Conservation (phyloP, 2,797 vertebrate species). For the Thripadectes ignobilis region DNA sequence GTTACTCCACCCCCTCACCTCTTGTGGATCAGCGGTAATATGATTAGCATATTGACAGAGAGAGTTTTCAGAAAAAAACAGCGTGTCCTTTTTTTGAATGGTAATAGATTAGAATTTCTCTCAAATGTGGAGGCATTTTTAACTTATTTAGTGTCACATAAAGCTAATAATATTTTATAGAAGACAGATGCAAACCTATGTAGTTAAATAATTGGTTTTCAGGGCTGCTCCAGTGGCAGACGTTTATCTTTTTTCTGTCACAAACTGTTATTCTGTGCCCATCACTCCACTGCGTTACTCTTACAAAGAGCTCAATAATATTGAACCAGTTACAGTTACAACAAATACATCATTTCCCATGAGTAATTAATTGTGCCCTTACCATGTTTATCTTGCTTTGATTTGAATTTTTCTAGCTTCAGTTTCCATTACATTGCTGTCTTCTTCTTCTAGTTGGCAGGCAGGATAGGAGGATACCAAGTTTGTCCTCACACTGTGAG, state of each 20-base stretch:
- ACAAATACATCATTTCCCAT: background rate
- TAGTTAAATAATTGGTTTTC: slow-evolving; percentile 5
- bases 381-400: background rate
- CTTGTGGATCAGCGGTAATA: background rate
- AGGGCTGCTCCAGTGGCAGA: background rate
- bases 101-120: background rate
- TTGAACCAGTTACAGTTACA: background rate
- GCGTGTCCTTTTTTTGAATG: background rate
- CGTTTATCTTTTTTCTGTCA: slow-evolving; percentile 26
- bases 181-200: background rate
- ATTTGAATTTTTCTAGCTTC: slow-evolving; percentile 16
- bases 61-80: background rate
- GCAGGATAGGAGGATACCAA: background rate
- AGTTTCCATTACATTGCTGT: background rate
- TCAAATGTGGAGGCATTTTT: background rate
- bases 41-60: background rate
- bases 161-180: background rate
- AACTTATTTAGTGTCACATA: background rate
- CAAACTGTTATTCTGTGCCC: background rate
- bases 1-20: background rate
- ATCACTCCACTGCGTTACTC: background rate
- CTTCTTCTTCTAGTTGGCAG: background rate
- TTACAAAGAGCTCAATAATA: background rate
- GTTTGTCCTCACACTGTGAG: background rate
- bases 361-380: background rate